Percentiles rank a stretch among this genome's conserved stretches.
phyloP scores from a whole-genome alignment of 1,140 invertebrate species.

The Drosophila repleta region DNA sequence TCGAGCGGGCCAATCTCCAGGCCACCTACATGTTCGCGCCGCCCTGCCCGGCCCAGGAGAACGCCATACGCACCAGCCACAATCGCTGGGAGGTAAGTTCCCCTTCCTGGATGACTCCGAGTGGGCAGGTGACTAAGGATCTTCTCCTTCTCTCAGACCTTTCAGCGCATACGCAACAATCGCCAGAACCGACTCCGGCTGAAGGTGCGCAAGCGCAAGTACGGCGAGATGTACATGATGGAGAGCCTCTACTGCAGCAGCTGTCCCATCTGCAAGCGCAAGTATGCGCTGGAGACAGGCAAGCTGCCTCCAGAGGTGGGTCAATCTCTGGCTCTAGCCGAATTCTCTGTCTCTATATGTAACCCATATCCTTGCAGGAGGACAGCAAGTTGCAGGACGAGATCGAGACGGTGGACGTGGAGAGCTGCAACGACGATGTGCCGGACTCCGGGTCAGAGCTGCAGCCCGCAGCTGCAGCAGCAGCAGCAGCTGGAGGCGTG shows the following conservation, averaged over 20 bases:
- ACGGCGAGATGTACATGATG: constrained; percentile 85
- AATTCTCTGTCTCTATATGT: neutral
- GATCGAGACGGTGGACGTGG: constrained; percentile 85
- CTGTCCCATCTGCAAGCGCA: constrained; percentile 92
- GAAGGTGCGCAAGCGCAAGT: constrained; percentile 88
- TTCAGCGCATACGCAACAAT: constrained; percentile 92
- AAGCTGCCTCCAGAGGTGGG: constrained; percentile 88
- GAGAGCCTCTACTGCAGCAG: constrained; percentile 84
- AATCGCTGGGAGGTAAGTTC: constrained; percentile 89
- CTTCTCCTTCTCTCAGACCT: constrained; percentile 85
- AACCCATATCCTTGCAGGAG: constrained; percentile 37
- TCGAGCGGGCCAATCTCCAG: constrained; percentile 84
- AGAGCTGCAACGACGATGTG: constrained; percentile 84
- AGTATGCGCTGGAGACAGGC: constrained; percentile 87
- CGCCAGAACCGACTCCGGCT: constrained; percentile 87
- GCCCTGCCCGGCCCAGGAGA: constrained; percentile 84
- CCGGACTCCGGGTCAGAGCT: constrained; percentile 79
- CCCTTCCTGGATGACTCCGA: no score
- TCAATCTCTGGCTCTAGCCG: constrained; percentile 13
- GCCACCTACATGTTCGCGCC: constrained; percentile 82
- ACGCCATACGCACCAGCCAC: constrained; percentile 86
- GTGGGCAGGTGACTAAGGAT: neutral
- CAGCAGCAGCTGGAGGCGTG: neutral
- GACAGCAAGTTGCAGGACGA: constrained; percentile 83
- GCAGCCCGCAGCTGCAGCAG: no score